Conservation (phyloP, 2,797 vertebrate species). For the Threskiornis aethiopicus region DNA sequence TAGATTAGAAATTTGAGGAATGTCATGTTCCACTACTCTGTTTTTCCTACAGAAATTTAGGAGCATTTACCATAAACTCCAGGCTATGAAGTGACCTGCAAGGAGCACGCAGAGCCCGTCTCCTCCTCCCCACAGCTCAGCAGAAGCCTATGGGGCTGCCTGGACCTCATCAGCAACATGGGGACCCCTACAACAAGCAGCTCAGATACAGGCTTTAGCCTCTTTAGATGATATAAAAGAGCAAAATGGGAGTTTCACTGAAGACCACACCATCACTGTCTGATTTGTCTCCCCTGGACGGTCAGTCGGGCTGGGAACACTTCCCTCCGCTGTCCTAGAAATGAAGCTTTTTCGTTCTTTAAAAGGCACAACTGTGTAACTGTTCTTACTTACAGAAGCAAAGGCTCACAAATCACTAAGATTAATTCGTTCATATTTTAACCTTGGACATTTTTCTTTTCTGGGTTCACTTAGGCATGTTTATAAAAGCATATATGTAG, state of each 20-base stretch:
- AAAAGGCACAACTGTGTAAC: background rate
- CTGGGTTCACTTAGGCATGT: background rate
- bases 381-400: background rate
- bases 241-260: background rate
- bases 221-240: fast-evolving
- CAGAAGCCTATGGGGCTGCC: background rate
- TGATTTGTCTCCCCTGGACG: background rate
- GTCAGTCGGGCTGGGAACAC: background rate
- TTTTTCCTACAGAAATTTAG: background rate
- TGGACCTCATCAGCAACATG: fast-evolving
- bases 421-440: background rate
- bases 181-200: too few relatives aligned
- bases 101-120: fast-evolving
- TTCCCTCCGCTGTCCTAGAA: background rate
- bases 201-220: fast-evolving
- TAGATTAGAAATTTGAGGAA: background rate
- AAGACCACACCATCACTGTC: background rate
- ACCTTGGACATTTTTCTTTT: background rate
- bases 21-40: background rate
- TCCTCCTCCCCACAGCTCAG: background rate
- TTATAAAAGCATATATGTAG: fast-evolving
- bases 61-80: background rate
- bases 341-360: background rate
- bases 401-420: background rate
- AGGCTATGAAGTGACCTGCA: background rate